Evolutionary conservation across 2,888 invertebrate species (phyloP), one percentile per base, ranked within the genome.

Genomic region (Noctua janthe): DNA sequence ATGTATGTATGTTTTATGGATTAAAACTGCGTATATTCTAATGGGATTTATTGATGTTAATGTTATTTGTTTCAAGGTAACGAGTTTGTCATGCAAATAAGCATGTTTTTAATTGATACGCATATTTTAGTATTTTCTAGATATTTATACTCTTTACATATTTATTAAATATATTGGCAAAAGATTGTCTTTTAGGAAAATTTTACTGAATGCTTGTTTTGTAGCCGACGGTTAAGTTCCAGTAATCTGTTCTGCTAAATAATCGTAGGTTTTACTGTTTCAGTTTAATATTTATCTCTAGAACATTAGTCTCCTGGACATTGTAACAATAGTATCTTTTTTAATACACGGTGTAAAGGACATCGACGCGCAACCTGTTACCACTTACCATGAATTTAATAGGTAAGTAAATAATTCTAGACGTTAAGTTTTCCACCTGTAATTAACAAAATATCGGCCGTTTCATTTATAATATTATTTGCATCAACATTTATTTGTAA

Each of bases 21-120:
- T 54, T 47, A 62, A 54, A 64, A 62, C 10, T 62, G 76, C 29
- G 59, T 62, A 62, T 35, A 74, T 35, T 51, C 15, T 49, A 62
- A 47, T 56, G 29, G n/a, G 13, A 62, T 39, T 54, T 62, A 72
- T 56, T 54, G 20, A 78, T 70, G 29, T 23, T 64, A 35, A 43
- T 62, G 10, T 47, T 29, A 76, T 71, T 67, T 49, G 29, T 77
- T 69, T 83, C 29, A 54, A 83, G 47, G 47, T 59, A 51, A 69
- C 29, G n/a, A 62, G 62, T 71, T 49, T 59, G 43, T 67, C 43
- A 83, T 71, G 20, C 35, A 59, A 83, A 83, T 83, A 67, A 62
- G 5, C 13, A 69, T 49, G 11, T 72, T 64, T n/a, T 69, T 72
- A n/a, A 69, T 62, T 69, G 51, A 59, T 66, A 54, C 1, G 51